Base-by-base conservation (phyloP, 2,797 vertebrate species). In the Sebastes taczanowskii region DNA sequence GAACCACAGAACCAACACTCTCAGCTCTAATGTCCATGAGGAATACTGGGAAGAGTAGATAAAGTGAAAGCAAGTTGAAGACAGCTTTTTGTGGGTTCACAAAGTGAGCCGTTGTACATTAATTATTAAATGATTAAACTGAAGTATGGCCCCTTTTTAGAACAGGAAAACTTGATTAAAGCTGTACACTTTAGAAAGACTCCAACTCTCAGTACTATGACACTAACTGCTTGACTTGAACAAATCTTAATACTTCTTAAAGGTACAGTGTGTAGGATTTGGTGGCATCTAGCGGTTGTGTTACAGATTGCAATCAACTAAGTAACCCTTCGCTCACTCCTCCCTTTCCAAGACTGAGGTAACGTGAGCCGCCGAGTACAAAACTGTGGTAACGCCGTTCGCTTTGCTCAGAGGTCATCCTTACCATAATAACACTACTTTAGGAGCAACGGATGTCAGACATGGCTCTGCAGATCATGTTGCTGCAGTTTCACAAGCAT, bases 1-100 rank as follows among this genome's bases (percentile, higher is more conserved):
- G 87, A 84, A 86, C 71, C 83, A 71, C 71, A 84, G 78, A 80
- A 61, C 52, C 62, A 58, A 67, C 64, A 20, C 64, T 71, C 56
- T 78, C 11, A 8, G 29, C n/a, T 81, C 46, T 35, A 13, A 80
- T 75, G 71, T 85, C 53, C 66, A 72, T 32, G 49, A 84, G 67
- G 63, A 69, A 71, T 62, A 70, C 10, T 62, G n/a, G 6, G 49
- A 74, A 23, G 25, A 20, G 32, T 11, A 30, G 71, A 71, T 61
- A 34, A 34, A 63, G 42, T 80, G 71, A 70, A 78, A 64, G 63
- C 20, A 35, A 38, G 52, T 38, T 62, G 58, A 63, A 61, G 49
- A 74, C 23, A 29, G 71, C 52, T 74, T 77, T 42, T 79, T 63
- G 73, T 72, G 53, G 73, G 53, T 72, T 77, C 63, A 61, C 22